These are phyloP conservation scores for Rhagonycha lutea DNA, from an alignment of 2,888 invertebrate species.

Conservation along the genomic window DNA sequence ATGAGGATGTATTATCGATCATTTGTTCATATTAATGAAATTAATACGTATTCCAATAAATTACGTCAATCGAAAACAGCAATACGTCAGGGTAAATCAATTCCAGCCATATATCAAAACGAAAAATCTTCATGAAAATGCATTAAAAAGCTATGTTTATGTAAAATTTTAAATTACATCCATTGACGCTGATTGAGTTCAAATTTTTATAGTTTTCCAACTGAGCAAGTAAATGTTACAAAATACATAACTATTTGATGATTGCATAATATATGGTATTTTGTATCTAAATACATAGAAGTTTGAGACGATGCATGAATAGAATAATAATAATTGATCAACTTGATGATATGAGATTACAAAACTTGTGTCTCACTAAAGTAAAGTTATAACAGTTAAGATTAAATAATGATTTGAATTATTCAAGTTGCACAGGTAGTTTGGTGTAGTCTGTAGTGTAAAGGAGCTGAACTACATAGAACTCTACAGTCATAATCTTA, in stretches of 20 bases:
- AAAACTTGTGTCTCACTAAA: not conserved
- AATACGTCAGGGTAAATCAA: not conserved
- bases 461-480: too few species aligned
- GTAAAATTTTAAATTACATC: not conserved
- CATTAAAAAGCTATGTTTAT: not conserved
- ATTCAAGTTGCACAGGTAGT: too few species aligned
- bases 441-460: too few species aligned
- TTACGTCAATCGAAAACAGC: not conserved
- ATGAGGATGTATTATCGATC: not conserved
- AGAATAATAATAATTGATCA: too few species aligned
- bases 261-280: too few species aligned
- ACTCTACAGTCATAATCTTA: too few species aligned
- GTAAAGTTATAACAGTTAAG: not conserved
- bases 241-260: too few species aligned
- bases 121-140: not conserved
- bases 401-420: too few species aligned
- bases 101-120: not conserved
- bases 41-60: not conserved
- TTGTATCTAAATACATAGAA: too few species aligned
- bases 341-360: too few species aligned
- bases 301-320: too few species aligned
- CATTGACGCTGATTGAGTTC: not conserved
- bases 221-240: too few species aligned
- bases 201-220: not conserved
- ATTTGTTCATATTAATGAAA: not conserved